Conservation (phyloP, 2,888 invertebrate genomes). For the Hydriomena furcata region DNA sequence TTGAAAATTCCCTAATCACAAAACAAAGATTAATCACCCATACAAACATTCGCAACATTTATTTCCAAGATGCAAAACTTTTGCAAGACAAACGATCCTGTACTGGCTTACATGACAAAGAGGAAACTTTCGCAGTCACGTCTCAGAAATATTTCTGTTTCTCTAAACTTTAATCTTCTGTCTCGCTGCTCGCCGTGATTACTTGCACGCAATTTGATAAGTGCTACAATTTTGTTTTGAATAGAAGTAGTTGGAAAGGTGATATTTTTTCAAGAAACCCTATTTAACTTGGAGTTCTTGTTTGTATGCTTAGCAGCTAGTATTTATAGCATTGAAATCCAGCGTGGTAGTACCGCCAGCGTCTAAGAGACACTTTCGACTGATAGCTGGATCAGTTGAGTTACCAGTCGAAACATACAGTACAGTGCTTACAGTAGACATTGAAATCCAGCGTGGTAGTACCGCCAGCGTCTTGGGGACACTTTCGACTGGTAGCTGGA, state of each 20-base stretch:
- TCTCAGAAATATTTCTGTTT: constrained; percentile 69
- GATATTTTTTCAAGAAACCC: not conserved
- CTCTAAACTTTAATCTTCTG: constrained; percentile 57
- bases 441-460: too few species aligned
- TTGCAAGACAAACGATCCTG: constrained; percentile 68
- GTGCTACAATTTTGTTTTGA: constrained; percentile 18
- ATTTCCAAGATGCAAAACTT: constrained; percentile 63
- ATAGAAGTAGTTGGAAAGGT: not conserved
- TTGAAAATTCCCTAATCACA: constrained; percentile 4
- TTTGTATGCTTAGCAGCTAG: not conserved
- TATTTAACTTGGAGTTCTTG: not conserved
- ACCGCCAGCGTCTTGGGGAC: too few species aligned
- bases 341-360: too few species aligned
- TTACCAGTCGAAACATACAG: too few species aligned
- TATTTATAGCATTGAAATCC: too few species aligned
- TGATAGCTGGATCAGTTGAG: too few species aligned
- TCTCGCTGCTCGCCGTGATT: constrained; percentile 34
- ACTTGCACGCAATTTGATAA: constrained; percentile 32
- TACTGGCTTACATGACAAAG: constrained; percentile 75
- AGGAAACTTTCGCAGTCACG: constrained; percentile 66
- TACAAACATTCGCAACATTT: constrained; percentile 49
- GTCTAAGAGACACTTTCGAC: too few species aligned
- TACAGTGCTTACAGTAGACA: too few species aligned
- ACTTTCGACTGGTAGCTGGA: too few species aligned
- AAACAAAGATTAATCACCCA: constrained; percentile 18